A percentile compares a stretch with the other conserved stretches of the same genome.
Conservation (phyloP, 37 sponge, comb jelly and placozoan species). For the Halisarca cf. caerulea region DNA sequence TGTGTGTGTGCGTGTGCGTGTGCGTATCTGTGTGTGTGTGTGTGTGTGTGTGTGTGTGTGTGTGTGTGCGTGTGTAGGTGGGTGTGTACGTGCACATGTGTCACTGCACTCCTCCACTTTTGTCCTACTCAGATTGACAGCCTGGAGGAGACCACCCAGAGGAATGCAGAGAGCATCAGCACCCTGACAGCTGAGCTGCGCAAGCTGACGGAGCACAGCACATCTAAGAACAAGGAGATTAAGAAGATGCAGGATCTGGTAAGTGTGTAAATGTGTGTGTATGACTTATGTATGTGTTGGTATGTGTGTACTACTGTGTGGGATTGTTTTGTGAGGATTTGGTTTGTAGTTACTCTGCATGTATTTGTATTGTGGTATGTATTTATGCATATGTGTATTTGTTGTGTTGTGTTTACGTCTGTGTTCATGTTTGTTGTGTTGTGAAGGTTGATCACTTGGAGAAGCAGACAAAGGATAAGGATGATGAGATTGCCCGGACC, state of each 20-base stretch:
- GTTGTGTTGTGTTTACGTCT: background rate
- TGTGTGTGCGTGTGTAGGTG: too few relatives aligned
- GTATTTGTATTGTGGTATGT: too few relatives aligned
- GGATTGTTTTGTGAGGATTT: background rate
- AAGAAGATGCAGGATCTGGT: conserved; percentile 53
- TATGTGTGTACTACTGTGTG: background rate
- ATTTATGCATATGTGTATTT: too few relatives aligned
- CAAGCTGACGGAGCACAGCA: background rate
- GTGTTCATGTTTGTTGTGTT: background rate
- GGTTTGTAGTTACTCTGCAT: too few relatives aligned
- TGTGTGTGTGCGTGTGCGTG: too few relatives aligned
- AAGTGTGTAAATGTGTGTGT: background rate
- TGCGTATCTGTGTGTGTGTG: too few relatives aligned
- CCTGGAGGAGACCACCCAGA: background rate
- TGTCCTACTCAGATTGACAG: too few relatives aligned
- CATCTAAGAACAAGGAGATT: conserved; percentile 22
- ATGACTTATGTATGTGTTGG: background rate
- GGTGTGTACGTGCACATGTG: too few relatives aligned
- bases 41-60: too few relatives aligned
- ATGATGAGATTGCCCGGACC: conserved; percentile 32
- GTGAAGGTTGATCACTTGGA: conserved; percentile 64
- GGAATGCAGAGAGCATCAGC: conserved; percentile 48
- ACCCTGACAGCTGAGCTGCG: conserved; percentile 42
- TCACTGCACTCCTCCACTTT: too few relatives aligned
- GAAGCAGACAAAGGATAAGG: conserved; percentile 36